Conservation (phyloP, 2,888 invertebrate genomes). For the Hipparchia sbordonii region DNA sequence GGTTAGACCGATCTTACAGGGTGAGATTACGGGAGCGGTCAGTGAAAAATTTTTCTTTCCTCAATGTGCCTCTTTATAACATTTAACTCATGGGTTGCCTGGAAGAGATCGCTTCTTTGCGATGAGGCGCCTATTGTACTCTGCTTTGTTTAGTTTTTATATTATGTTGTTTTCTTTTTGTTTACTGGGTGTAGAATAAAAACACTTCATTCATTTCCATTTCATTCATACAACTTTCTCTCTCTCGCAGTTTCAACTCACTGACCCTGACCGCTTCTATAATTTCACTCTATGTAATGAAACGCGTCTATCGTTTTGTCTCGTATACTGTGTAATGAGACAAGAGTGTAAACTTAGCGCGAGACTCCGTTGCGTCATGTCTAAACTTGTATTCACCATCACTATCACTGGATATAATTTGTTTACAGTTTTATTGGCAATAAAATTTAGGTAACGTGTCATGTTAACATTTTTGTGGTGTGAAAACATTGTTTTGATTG, state of each 20-base stretch:
- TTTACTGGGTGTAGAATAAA: too few species aligned
- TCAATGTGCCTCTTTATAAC: too few species aligned
- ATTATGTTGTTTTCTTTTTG: too few species aligned
- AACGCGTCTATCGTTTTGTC: constrained; percentile 22
- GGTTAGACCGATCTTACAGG: constrained; percentile 10
- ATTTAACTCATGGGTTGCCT: too few species aligned
- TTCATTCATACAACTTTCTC: too few species aligned
- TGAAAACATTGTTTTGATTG: constrained; percentile 4
- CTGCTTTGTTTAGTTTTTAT: too few species aligned
- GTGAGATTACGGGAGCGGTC: background rate
- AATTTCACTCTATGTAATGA: constrained; percentile 10
- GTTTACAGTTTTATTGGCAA: constrained; percentile 21
- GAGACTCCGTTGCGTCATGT: constrained; percentile 9
- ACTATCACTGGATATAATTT: constrained; percentile 12
- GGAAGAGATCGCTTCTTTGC: too few species aligned
- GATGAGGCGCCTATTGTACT: too few species aligned
- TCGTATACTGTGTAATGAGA: constrained; percentile 19
- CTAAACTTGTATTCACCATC: constrained; percentile 10
- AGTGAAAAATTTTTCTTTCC: background rate
- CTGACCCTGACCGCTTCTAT: background rate
- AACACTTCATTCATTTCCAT: too few species aligned
- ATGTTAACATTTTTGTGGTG: constrained; percentile 1
- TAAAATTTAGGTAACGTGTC: constrained; percentile 12
- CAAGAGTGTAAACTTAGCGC: constrained; percentile 21
- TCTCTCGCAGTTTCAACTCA: too few species aligned